These are phyloP conservation scores for Calycopis cecrops DNA, from an alignment of 1,140 invertebrate species.

Conservation along the genomic window DNA sequence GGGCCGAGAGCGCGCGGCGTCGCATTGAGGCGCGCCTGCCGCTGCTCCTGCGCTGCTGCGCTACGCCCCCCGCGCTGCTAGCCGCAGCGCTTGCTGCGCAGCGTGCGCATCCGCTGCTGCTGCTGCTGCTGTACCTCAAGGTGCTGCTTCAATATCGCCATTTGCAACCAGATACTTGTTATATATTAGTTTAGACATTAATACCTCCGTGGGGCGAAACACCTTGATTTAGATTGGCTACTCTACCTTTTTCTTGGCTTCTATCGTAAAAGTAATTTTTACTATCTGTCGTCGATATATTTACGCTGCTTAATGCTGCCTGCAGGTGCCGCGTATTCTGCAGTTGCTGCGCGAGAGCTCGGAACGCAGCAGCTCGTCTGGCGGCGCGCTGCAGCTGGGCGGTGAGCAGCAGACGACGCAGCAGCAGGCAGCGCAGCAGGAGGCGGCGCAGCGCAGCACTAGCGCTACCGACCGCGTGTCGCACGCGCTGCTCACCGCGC, in stretches of 20 bases:
- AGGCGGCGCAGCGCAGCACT: conserved; percentile 54
- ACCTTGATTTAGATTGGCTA: no score
- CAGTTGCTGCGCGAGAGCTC: conserved; percentile 50
- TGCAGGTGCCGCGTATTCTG: conserved; percentile 62
- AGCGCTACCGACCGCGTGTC: conserved; percentile 85
- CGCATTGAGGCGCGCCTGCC: conserved; percentile 80
- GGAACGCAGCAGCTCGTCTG: conserved; percentile 18
- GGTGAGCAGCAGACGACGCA: neutral
- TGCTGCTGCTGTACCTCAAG: conserved; percentile 79
- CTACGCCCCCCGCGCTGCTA: conserved; percentile 72
- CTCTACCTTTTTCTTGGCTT: no score
- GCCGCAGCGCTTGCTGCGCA: conserved; percentile 53
- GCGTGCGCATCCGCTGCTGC: conserved; percentile 59
- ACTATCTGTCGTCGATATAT: neutral
- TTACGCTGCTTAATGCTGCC: no score
- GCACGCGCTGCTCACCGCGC: conserved; percentile 85
- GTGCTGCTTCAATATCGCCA: no score
- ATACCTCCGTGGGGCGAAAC: no score
- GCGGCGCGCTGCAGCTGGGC: conserved; percentile 8
- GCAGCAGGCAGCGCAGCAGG: conserved; percentile 14
- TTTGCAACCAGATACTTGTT: no score
- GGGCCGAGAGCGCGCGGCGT: conserved; percentile 45
- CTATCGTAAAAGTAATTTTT: neutral
- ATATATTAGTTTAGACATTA: no score
- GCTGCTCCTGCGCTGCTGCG: conserved; percentile 82